Percentiles rank a stretch among this genome's conserved stretches.
Evolutionary conservation across 2,888 invertebrate species (phyloP).

Genomic region (Xylota sylvarum): DNA sequence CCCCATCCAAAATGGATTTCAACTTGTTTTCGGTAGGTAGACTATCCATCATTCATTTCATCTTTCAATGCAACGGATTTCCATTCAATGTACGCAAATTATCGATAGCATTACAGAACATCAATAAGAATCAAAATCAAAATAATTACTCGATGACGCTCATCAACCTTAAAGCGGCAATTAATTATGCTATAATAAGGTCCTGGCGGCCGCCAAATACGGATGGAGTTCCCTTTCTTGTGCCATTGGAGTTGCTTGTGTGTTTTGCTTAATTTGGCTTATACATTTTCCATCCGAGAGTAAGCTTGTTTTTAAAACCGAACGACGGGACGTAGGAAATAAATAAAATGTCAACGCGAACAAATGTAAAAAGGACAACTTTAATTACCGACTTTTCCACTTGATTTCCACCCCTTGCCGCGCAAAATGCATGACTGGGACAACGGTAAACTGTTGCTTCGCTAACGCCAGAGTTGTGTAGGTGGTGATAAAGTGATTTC

Average conservation of each 20-base stretch:
- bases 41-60: not conserved
- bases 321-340: constrained; percentile 66
- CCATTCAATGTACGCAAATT: not conserved
- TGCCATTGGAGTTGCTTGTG: constrained; percentile 7
- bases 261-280: constrained; percentile 21
- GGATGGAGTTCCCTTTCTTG: not conserved
- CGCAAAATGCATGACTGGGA: constrained; percentile 10
- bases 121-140: constrained; percentile 9
- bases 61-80: not conserved
- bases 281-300: constrained; percentile 5
- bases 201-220: not conserved
- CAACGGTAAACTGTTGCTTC: constrained; percentile 67
- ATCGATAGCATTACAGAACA: not conserved
- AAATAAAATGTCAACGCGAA: constrained; percentile 72
- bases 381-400: constrained; percentile 76
- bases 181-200: constrained; percentile 58
- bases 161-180: constrained; percentile 48
- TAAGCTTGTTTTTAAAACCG: constrained; percentile 41
- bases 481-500: constrained; percentile 76
- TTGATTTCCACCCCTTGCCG: constrained; percentile 67
- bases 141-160: constrained; percentile 7
- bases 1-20: not conserved
- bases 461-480: constrained; percentile 52
- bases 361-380: constrained; percentile 70
- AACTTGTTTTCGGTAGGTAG: not conserved